Evolutionary conservation across 2,113 vertebrate genomes (phyloP).

Genomic region (Etia nguti): DNA sequence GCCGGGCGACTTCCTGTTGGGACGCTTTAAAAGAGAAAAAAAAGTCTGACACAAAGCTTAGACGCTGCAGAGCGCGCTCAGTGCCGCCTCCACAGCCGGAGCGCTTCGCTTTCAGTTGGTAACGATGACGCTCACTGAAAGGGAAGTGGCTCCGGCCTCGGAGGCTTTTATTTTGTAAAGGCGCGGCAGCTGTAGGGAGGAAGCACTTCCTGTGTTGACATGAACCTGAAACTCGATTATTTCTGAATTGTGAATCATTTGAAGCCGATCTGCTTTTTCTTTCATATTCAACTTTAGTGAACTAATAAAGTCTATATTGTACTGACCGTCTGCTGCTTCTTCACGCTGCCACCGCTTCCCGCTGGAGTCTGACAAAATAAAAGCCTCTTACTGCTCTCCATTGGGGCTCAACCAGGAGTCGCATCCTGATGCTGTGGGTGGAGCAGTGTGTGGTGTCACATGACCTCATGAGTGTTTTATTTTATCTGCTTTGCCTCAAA

Average conservation of each 20-base stretch:
- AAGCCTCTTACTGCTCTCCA: not conserved
- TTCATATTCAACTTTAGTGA: slow-evolving; percentile 63
- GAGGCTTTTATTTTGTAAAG: slow-evolving; percentile 37
- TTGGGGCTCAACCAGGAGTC: not conserved
- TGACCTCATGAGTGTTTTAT: not conserved
- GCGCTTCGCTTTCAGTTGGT: not conserved
- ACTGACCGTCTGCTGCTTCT: slow-evolving; percentile 32
- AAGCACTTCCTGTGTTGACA: slow-evolving; percentile 48
- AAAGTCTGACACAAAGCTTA: not conserved
- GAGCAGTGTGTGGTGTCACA: not conserved
- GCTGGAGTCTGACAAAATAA: not conserved
- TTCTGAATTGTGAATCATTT: slow-evolving; percentile 61
- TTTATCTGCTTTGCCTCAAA: not conserved
- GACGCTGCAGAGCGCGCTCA: not conserved
- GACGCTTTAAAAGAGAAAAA: not conserved
- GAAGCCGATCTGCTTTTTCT: slow-evolving; percentile 59
- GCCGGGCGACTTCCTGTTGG: not conserved
- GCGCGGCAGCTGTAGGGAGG: not conserved
- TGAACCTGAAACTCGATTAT: slow-evolving; percentile 30
- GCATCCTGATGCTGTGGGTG: not conserved
- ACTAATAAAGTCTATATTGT: slow-evolving; percentile 75
- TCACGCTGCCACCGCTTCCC: not conserved
- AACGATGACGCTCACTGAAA: not conserved
- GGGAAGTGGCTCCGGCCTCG: not conserved
- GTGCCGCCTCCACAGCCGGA: not conserved